Evolutionary conservation across 2,113 vertebrate genomes (phyloP).

Genomic region (Campylomormyrus numenius): DNA sequence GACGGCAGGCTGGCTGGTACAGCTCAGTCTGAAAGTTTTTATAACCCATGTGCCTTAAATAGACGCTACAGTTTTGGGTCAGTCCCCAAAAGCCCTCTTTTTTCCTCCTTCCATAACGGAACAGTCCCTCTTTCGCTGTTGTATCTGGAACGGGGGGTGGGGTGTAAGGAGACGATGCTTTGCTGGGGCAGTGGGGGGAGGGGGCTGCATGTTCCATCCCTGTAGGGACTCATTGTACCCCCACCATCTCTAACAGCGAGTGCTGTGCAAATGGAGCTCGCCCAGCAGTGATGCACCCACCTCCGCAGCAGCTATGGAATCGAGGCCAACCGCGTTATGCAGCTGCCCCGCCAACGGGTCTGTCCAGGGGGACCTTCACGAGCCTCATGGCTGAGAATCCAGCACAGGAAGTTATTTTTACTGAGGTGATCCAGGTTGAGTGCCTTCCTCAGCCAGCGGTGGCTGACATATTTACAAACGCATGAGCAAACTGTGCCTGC

Average conservation of each 20-base stretch:
- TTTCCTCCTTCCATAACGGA: slow-evolving; percentile 33
- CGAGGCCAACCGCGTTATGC: not conserved
- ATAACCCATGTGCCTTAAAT: slow-evolving; percentile 46
- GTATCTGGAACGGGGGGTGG: slow-evolving; percentile 37
- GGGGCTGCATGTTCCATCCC: not conserved
- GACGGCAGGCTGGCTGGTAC: not conserved
- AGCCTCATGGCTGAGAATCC: not conserved
- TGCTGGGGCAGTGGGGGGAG: not conserved
- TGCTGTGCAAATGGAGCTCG: not conserved
- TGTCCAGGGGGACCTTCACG: not conserved
- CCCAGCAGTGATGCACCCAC: not conserved
- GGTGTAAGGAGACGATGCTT: not conserved
- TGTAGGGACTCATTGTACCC: not conserved
- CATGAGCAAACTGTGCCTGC: not conserved
- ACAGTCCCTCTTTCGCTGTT: slow-evolving; percentile 28
- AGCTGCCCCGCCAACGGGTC: slow-evolving; percentile 2
- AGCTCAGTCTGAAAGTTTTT: not conserved
- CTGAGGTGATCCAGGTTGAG: not conserved
- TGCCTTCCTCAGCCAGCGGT: not conserved
- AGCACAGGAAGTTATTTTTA: not conserved
- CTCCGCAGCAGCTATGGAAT: not conserved
- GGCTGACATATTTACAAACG: slow-evolving; percentile 6
- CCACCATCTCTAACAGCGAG: not conserved
- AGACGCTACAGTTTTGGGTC: slow-evolving; percentile 56
- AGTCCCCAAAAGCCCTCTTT: slow-evolving; percentile 37